These are phyloP conservation scores for Accipiter virgatus DNA, from an alignment of 2,113 vertebrate genomes.

Conservation along the genomic window DNA sequence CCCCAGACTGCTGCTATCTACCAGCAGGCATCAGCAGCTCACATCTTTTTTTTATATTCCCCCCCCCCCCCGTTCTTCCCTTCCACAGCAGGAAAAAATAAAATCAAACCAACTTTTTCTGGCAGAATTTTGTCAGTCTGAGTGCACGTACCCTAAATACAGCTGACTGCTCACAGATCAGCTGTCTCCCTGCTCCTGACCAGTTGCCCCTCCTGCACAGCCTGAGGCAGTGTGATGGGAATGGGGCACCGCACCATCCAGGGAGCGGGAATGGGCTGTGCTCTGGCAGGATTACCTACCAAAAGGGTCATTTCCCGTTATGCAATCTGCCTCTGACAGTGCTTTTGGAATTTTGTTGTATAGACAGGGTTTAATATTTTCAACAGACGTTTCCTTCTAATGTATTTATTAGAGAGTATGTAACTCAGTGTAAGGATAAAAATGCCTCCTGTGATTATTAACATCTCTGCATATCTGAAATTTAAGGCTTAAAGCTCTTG, in stretches of 20 bases:
- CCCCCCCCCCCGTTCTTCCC: not conserved
- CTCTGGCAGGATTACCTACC: not conserved
- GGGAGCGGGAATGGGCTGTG: not conserved
- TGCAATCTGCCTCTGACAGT: not conserved
- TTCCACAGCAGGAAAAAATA: not conserved
- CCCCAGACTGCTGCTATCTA: not conserved
- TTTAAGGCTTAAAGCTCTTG: not conserved
- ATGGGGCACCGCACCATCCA: fast-evolving
- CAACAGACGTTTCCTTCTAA: not conserved
- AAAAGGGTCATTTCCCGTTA: not conserved
- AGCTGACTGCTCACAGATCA: not conserved
- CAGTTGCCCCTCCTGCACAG: not conserved
- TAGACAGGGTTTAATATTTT: not conserved
- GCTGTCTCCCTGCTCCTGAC: fast-evolving
- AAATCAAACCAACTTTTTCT: not conserved
- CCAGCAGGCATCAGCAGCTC: not conserved
- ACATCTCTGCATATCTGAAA: not conserved
- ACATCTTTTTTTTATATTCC: not conserved
- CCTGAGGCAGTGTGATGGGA: not conserved
- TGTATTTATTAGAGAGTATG: not conserved
- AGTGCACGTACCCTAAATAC: not conserved
- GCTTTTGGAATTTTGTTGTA: not conserved
- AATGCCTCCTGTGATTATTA: not conserved
- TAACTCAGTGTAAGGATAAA: not conserved
- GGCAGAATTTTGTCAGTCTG: not conserved